Percentiles rank a stretch among this genome's conserved stretches.
Evolutionary conservation across 1,140 invertebrate species (phyloP).

Genomic region (Drosophila insularis): DNA sequence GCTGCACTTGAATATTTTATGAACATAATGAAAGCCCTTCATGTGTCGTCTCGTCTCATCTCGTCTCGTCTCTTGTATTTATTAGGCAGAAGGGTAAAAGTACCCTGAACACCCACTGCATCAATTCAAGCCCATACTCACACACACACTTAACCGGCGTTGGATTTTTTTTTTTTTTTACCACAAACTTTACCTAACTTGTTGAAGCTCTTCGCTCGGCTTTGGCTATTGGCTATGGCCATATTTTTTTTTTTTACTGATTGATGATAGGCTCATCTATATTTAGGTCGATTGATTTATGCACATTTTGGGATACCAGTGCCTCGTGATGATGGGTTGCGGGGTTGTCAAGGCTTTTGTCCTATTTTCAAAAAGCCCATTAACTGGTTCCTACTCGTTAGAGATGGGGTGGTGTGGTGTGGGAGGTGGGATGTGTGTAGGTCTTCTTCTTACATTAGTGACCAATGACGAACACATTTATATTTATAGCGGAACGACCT

Average conservation of each 20-base stretch:
- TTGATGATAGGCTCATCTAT: constrained; percentile 15
- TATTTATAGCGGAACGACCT: background rate
- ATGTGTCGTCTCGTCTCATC: background rate
- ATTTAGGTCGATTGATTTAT: constrained; percentile 18
- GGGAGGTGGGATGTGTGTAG: background rate
- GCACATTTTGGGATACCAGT: background rate
- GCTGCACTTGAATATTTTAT: constrained; percentile 62
- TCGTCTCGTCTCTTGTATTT: background rate
- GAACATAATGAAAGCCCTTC: constrained; percentile 41
- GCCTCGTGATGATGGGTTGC: background rate
- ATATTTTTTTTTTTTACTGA: constrained; percentile 1
- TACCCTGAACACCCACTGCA: background rate
- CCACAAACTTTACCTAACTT: constrained; percentile 8
- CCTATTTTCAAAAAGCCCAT: constrained; percentile 16
- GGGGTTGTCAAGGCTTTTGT: background rate
- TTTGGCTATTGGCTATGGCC: background rate
- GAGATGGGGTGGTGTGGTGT: too few relatives aligned
- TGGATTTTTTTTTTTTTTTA: background rate
- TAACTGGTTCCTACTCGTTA: background rate
- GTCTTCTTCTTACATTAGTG: background rate
- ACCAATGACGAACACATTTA: constrained; percentile 10
- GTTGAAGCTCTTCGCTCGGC: constrained; percentile 10
- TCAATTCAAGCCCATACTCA: background rate
- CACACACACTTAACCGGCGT: background rate
- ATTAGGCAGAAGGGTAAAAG: constrained; percentile 8